Evolutionary conservation across 2,797 vertebrate species (phyloP).

Genomic region (Amphiprion clarkii): DNA sequence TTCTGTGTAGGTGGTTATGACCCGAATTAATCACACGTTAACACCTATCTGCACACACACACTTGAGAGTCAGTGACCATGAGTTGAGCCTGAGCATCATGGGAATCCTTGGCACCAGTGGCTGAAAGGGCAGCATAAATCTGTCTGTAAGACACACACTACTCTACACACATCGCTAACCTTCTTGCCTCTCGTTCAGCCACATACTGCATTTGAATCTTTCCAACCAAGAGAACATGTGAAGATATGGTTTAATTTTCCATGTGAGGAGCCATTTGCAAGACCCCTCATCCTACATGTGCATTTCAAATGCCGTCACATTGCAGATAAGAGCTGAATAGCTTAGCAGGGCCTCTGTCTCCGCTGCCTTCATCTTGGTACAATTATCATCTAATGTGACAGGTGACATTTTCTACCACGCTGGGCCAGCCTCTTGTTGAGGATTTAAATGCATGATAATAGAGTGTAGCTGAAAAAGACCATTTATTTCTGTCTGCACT

Average conservation of each 20-base stretch:
- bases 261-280: slow-evolving; percentile 32
- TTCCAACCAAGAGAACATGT: slow-evolving; percentile 23
- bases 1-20: slow-evolving; percentile 35
- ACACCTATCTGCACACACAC: slow-evolving; percentile 6
- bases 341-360: slow-evolving; percentile 55
- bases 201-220: background rate
- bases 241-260: slow-evolving; percentile 33
- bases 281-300: slow-evolving; percentile 40
- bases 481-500: slow-evolving; percentile 40
- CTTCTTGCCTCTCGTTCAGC: slow-evolving; percentile 11
- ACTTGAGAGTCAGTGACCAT: slow-evolving; percentile 37
- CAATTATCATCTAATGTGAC: slow-evolving; percentile 78
- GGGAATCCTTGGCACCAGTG: slow-evolving; percentile 44
- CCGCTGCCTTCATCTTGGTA: slow-evolving; percentile 51
- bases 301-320: slow-evolving; percentile 44
- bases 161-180: slow-evolving; percentile 1
- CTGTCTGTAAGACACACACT: slow-evolving; percentile 16
- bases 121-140: slow-evolving; percentile 51
- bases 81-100: slow-evolving; percentile 51
- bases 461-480: slow-evolving; percentile 52
- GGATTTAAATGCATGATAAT: slow-evolving; percentile 62
- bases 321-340: slow-evolving; percentile 56
- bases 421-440: slow-evolving; percentile 48
- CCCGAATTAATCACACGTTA: slow-evolving; percentile 42
- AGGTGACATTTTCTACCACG: slow-evolving; percentile 74